A percentile compares a stretch with the other conserved stretches of the same genome.
These are phyloP conservation scores for Sebastes schlegelii DNA, from an alignment of 2,113 vertebrate species.

Conservation along the genomic window DNA sequence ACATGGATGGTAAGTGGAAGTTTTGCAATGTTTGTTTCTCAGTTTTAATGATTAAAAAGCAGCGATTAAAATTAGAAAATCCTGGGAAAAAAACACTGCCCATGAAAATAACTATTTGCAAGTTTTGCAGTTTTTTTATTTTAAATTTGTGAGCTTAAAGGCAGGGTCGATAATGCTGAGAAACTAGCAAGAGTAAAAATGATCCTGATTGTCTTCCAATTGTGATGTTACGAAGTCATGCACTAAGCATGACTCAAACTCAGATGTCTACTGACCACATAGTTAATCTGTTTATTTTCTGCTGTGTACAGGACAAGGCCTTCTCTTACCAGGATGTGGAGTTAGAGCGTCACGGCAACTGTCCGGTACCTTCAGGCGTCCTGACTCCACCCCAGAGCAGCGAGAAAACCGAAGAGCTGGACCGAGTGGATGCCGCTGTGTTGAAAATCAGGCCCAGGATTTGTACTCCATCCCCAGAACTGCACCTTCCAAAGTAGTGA, in stretches of 20 bases:
- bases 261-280: neutral
- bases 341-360: conserved; percentile 83
- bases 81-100: neutral
- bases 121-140: neutral
- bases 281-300: neutral
- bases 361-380: conserved; percentile 88
- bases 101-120: neutral
- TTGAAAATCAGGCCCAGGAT: conserved; percentile 61
- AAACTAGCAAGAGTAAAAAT: too few relatives aligned
- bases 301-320: conserved; percentile 87
- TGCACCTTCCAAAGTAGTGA: neutral
- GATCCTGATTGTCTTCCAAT: too few relatives aligned
- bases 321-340: conserved; percentile 87
- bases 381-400: conserved; percentile 94
- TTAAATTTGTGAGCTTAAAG: neutral
- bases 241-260: neutral
- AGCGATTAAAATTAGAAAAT: neutral
- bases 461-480: conserved; percentile 17
- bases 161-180: too few relatives aligned
- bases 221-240: neutral
- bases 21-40: neutral
- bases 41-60: neutral
- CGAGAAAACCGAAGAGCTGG: conserved; percentile 82
- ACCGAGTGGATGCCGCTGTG: neutral
- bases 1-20: conserved; percentile 90